Percentiles rank a stretch among this genome's conserved stretches.
These are phyloP conservation scores for Allolobophora icterica DNA, from an alignment of 2,888 invertebrate species.

Conservation along the genomic window DNA sequence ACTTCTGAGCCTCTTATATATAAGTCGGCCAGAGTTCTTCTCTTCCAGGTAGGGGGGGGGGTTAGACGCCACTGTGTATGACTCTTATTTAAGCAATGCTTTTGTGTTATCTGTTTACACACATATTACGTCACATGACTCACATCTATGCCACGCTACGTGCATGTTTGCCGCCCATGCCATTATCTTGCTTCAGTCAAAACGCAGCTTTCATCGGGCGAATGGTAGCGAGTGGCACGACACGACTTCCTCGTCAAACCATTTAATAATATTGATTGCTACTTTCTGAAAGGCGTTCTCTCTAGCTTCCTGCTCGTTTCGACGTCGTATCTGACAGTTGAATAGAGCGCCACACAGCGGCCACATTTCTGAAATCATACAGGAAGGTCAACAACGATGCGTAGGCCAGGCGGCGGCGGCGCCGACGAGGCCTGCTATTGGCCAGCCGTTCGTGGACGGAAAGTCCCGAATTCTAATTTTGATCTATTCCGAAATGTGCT, in stretches of 20 bases:
- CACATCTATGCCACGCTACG: too few relatives aligned
- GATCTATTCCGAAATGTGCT: not conserved
- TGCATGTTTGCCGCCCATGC: not conserved
- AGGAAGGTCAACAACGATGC: conserved; percentile 9
- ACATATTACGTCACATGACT: too few relatives aligned
- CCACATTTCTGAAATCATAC: not conserved
- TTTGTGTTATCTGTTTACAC: too few relatives aligned
- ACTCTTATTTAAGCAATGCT: not conserved
- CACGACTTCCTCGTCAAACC: too few relatives aligned
- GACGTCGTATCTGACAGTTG: not conserved
- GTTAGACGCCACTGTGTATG: too few relatives aligned
- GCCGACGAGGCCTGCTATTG: not conserved
- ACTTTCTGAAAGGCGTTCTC: not conserved
- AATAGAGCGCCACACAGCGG: conserved; percentile 4
- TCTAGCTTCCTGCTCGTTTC: not conserved
- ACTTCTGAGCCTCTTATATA: too few relatives aligned
- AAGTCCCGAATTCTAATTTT: not conserved
- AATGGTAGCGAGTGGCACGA: not conserved
- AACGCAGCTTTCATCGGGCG: not conserved
- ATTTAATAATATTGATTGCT: not conserved
- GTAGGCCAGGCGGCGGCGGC: not conserved
- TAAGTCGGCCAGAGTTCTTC: too few relatives aligned
- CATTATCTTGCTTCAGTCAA: not conserved
- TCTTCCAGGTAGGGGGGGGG: too few relatives aligned
- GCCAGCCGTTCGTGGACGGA: not conserved